Percentiles rank a stretch among this genome's conserved stretches.
phyloP scores from a whole-genome alignment of 1,140 invertebrate species.

The Vollenhovia emeryi region DNA sequence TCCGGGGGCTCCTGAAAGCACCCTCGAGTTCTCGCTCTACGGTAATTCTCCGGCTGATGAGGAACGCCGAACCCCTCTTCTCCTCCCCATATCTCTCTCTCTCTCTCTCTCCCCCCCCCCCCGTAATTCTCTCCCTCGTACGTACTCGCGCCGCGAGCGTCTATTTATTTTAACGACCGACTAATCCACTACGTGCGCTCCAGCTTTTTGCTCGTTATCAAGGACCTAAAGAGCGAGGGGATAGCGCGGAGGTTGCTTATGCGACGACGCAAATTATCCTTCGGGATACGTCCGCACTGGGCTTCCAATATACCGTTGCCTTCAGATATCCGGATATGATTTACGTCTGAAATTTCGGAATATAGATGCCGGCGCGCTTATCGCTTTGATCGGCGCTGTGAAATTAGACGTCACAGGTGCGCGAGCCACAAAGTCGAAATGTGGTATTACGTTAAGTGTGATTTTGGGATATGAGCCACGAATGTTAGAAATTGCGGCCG shows the following conservation, averaged over 20 bases:
- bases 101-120: not conserved
- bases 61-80: not conserved
- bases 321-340: not conserved
- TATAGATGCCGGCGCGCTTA: not conserved
- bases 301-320: not conserved
- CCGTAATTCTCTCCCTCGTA: slow-evolving; percentile 26
- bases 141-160: slow-evolving; percentile 52
- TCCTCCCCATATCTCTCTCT: not conserved
- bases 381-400: not conserved
- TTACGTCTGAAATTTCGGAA: not conserved
- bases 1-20: slow-evolving; percentile 47
- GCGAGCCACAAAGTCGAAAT: not conserved
- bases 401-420: not conserved
- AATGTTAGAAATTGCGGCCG: slow-evolving; percentile 16
- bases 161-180: slow-evolving; percentile 59
- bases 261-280: slow-evolving; percentile 28
- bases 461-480: too few species aligned
- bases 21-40: slow-evolving; percentile 52
- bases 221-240: slow-evolving; percentile 7
- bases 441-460: not conserved
- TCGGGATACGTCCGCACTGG: not conserved
- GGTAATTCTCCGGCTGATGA: slow-evolving; percentile 57
- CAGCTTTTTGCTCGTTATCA: slow-evolving; percentile 51
- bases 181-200: slow-evolving; percentile 50
- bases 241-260: not conserved